Conservation (phyloP, 2,113 vertebrate species). For the Brachionichthys hirsutus region DNA sequence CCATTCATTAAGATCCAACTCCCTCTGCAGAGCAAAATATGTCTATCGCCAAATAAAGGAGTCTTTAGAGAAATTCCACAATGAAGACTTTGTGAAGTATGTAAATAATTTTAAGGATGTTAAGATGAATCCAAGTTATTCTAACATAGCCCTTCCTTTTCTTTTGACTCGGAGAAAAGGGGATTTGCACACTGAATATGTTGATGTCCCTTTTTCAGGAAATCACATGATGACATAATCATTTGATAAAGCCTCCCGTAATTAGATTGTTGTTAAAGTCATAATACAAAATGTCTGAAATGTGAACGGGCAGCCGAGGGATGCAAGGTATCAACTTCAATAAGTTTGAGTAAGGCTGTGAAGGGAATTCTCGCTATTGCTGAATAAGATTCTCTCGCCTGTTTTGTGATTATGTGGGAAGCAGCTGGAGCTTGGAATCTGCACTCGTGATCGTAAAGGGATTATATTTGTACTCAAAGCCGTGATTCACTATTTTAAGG, state of each 20-base stretch:
- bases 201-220: slow-evolving; percentile 27
- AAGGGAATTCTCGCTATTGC: neutral
- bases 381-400: slow-evolving; percentile 12
- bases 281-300: slow-evolving; percentile 23
- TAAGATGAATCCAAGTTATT: neutral
- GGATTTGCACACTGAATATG: neutral
- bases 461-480: slow-evolving; percentile 10
- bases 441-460: neutral
- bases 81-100: neutral
- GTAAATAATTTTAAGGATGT: slow-evolving; percentile 3
- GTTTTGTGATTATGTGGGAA: slow-evolving; percentile 13
- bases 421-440: neutral
- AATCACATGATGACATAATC: slow-evolving; percentile 61
- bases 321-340: slow-evolving; percentile 16
- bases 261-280: slow-evolving; percentile 33
- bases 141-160: neutral
- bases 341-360: slow-evolving; percentile 14
- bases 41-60: slow-evolving; percentile 4
- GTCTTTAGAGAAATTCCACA: neutral
- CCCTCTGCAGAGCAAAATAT: slow-evolving; percentile 22
- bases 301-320: neutral
- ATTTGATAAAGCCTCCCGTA: slow-evolving; percentile 35
- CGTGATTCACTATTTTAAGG: neutral
- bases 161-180: neutral
- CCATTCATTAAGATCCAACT: slow-evolving; percentile 30